Evolutionary conservation across 2,888 invertebrate species (phyloP).

Genomic region (Panzeria rudis): DNA sequence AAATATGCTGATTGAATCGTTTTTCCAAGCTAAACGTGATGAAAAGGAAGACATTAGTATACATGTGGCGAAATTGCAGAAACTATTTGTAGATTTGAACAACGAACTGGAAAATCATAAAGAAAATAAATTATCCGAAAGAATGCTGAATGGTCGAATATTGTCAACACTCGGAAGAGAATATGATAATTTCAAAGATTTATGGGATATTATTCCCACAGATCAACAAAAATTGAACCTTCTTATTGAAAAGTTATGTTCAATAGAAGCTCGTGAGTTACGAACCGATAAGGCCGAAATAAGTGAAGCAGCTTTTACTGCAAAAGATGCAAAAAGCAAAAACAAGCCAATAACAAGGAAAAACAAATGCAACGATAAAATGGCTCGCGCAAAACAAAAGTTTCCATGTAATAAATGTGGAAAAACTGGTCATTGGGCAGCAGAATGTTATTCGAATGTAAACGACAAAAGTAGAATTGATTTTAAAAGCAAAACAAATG

Average conservation of each 20-base stretch:
- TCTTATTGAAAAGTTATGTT: too few species aligned
- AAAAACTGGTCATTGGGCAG: constrained; percentile 1
- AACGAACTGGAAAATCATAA: constrained; percentile 11
- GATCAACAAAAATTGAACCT: too few species aligned
- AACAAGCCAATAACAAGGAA: constrained; percentile 2
- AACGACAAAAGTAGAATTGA: neutral
- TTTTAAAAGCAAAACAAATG: too few species aligned
- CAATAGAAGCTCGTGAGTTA: too few species aligned
- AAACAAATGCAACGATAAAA: constrained; percentile 6
- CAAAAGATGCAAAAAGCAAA: constrained; percentile 2
- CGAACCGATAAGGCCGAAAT: constrained; percentile 4
- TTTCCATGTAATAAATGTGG: constrained; percentile 30
- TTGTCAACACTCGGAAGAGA: constrained; percentile 36
- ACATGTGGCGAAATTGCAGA: constrained; percentile 31
- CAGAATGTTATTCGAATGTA: neutral
- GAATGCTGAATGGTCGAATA: constrained; percentile 46
- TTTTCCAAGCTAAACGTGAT: constrained; percentile 25
- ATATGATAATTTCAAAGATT: too few species aligned
- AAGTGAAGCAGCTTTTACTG: constrained; percentile 5
- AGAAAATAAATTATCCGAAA: constrained; percentile 38
- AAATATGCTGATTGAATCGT: constrained; percentile 36
- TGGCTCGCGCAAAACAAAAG: constrained; percentile 8
- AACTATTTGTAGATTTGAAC: too few species aligned
- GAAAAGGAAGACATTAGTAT: constrained; percentile 31
- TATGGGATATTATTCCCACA: too few species aligned